Percentiles rank a stretch among this genome's conserved stretches.
These are phyloP conservation scores for Syngnathoides biaculeatus DNA, from an alignment of 2,113 vertebrate species.

Conservation along the genomic window DNA sequence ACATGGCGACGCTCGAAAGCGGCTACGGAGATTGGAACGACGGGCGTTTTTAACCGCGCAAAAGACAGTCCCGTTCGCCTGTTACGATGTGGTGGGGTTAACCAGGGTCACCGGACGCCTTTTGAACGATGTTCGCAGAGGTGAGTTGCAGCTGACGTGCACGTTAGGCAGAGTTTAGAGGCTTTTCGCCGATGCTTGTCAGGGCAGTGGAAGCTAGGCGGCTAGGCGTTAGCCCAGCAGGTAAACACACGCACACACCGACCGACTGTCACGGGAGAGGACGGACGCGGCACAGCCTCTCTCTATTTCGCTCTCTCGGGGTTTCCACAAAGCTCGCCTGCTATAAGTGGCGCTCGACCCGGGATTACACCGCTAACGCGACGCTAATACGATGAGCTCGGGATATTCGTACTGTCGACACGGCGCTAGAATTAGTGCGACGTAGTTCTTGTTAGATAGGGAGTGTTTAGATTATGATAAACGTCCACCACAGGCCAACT, in stretches of 20 bases:
- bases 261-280: constrained; percentile 29
- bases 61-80: constrained; percentile 30
- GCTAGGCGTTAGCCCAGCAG: constrained; percentile 45
- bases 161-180: not conserved
- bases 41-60: constrained; percentile 60
- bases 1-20: constrained; percentile 75
- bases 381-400: constrained; percentile 52
- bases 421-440: constrained; percentile 46
- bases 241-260: constrained; percentile 59
- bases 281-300: constrained; percentile 25
- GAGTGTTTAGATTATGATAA: constrained; percentile 50
- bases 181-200: constrained; percentile 44
- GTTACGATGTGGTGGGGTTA: constrained; percentile 74
- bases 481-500: constrained; percentile 22
- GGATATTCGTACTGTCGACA: constrained; percentile 37
- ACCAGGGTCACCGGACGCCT: constrained; percentile 48
- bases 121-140: constrained; percentile 77
- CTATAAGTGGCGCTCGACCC: constrained; percentile 41
- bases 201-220: constrained; percentile 48
- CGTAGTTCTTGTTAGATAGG: constrained; percentile 29
- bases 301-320: constrained; percentile 16
- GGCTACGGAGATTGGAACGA: constrained; percentile 67
- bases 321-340: constrained; percentile 27
- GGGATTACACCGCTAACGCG: constrained; percentile 63
- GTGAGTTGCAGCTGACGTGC: constrained; percentile 53